Evolutionary conservation across 2,797 vertebrate species (phyloP), one percentile per base, ranked within the genome.

Genomic region (Harpagifer antarcticus): DNA sequence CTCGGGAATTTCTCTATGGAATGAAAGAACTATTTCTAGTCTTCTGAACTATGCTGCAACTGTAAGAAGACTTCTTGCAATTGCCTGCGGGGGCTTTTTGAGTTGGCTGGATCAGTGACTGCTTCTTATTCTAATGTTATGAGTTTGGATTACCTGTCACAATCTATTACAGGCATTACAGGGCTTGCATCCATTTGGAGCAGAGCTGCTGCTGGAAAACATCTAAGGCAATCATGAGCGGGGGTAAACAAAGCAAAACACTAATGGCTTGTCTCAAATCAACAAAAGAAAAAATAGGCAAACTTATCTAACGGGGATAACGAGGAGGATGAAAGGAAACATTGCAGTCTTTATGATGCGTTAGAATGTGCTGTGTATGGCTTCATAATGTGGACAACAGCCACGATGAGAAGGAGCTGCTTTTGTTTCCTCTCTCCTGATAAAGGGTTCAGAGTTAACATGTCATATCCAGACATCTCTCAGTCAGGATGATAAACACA

Each of bases 71-170:
- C 87, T 91, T 90, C 80, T 90, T 92, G 88, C 88, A 90, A 91
- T 89, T 89, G 92, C 91, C 92, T 83, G 87, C 86, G 85, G 94
- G 92, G 86, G 85, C 87, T 89, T 87, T 86, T 92, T 84, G 90
- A 91, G 90, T 90, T 87, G 92, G 90, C 88, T 90, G 90, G 92
- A 94, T 95, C 93, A 93, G 90, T 92, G 91, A 89, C 93, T 93
- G 90, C 91, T 91, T 91, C 89, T 89, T 90, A 91, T 91, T 93
- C 88, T 92, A 93, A 94, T 89, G 91, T 93, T 93, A 92, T 94
- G 91, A 91, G 91, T 94, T 95, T 94, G 91, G 93, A 94, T 94
- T 93, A 93, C 92, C 91, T 93, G 92, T 94, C 94, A 94, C 88
- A 93, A 91, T 73, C 87, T 72, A 94, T 94, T 94, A 93, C 80